Base-by-base conservation (phyloP, 2,113 vertebrate species). In the Litocranius walleri region DNA sequence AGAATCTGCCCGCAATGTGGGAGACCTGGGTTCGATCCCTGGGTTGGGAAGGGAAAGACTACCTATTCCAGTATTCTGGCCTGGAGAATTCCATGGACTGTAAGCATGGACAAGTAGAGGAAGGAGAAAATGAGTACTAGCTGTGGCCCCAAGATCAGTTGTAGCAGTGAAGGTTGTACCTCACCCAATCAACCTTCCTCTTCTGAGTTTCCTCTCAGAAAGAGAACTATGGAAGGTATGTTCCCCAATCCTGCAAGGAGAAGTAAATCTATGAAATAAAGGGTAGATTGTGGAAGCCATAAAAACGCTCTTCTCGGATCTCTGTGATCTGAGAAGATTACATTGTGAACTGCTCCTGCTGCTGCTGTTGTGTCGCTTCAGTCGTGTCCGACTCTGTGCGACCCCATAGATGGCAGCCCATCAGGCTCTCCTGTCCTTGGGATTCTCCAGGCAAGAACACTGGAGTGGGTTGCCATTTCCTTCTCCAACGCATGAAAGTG, bases 191-290 rank as follows among this genome's bases (percentile, higher is more conserved):
- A 56, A 40, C 15, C 56, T 92, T 84, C 62, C 30, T 57, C 40
- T 95, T 81, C 48, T 84, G 62, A 93, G 29, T 88, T 84, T 71
- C 57, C 80, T 48, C 71, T 93, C 9, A 45, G 81, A 81, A 59
- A 59, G 62, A 96, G n/a, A 90, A 64, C 74, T 17, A 15, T 33
- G 30, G 81, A 77, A 54, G n/a, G 48, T 62, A 33, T 95, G 48
- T 54, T 54, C 25, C 61, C 40, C 59, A 36, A 43, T 61, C 25
- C 52, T 88, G 52, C 21, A 33, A 23, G 15, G 36, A 36, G 50
- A 81, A 74, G 36, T 77, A 86, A 50, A 90, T 62, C 80, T 91
- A 57, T 36, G 52, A 56, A 33, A 4, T 81, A 16, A 5, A 15
- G 78, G 6, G 23, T 62, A 36, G 27, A 45, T 15, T 56, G 5